A percentile compares a stretch with the other conserved stretches of the same genome.
Evolutionary conservation across 2,888 invertebrate species (phyloP).

Genomic region (Eristalis tenax): DNA sequence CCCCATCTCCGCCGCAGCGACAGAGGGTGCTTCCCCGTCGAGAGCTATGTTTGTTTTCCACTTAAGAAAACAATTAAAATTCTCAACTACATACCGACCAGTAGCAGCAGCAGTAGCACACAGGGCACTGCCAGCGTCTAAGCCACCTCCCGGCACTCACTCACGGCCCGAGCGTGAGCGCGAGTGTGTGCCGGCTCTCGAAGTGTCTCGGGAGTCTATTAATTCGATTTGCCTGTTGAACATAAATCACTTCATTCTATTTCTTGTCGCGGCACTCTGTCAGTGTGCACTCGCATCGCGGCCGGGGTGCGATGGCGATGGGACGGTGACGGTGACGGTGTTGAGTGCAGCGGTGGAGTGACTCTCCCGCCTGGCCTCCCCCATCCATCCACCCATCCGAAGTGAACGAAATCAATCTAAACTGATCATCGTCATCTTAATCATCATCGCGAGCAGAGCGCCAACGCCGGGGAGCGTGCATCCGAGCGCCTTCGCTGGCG

Average conservation of each 20-base stretch:
- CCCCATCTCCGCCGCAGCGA: constrained; percentile 21
- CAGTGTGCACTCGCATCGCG: constrained; percentile 4
- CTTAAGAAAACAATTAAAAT: constrained; percentile 72
- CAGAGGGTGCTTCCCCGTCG: constrained; percentile 45
- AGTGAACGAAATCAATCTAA: constrained; percentile 65
- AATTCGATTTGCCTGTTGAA: constrained; percentile 72
- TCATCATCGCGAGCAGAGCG: constrained; percentile 15
- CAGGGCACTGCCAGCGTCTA: not conserved
- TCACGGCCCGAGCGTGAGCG: not conserved
- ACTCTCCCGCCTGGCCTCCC: constrained; percentile 12
- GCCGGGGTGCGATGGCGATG: not conserved
- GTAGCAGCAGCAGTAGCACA: not conserved
- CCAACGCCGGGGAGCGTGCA: not conserved
- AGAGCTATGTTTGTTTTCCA: constrained; percentile 68
- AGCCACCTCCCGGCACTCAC: not conserved
- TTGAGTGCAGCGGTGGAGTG: constrained; percentile 30
- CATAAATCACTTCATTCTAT: constrained; percentile 64
- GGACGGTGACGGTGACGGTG: constrained; percentile 2
- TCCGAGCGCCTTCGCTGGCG: not conserved
- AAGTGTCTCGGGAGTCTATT: constrained; percentile 63
- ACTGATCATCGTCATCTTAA: constrained; percentile 51
- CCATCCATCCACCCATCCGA: constrained; percentile 13
- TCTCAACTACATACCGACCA: constrained; percentile 39
- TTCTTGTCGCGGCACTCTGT: constrained; percentile 9
- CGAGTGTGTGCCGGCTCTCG: constrained; percentile 24